Percentiles rank a stretch among this genome's conserved stretches.
These are phyloP conservation scores for Lates calcarifer DNA, from an alignment of 2,113 vertebrate genomes.

Conservation along the genomic window DNA sequence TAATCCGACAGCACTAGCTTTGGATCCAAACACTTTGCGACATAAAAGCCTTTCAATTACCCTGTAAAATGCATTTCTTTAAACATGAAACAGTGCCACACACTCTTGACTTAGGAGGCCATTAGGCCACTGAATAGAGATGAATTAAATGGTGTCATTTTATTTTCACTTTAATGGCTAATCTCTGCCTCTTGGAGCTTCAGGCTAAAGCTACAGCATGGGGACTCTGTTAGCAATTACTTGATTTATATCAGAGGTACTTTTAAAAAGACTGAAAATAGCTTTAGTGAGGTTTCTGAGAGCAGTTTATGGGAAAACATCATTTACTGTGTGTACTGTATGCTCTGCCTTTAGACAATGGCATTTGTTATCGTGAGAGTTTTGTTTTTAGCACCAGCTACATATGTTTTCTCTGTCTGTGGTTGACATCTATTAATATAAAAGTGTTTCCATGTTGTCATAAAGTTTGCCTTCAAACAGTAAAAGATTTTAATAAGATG, in stretches of 20 bases:
- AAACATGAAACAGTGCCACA: slow-evolving; percentile 33
- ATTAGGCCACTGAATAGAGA: slow-evolving; percentile 36
- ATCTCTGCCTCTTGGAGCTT: slow-evolving; percentile 27
- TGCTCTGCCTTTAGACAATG: slow-evolving; percentile 13
- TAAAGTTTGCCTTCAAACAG: slow-evolving; percentile 31
- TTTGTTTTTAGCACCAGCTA: slow-evolving; percentile 28
- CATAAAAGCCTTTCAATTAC: slow-evolving; percentile 59
- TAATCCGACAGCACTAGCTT: slow-evolving; percentile 39
- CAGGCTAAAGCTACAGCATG: slow-evolving; percentile 37
- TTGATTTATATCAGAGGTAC: slow-evolving; percentile 52
- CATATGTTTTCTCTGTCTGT: slow-evolving; percentile 33
- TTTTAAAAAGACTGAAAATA: slow-evolving; percentile 46
- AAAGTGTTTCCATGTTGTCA: slow-evolving; percentile 34
- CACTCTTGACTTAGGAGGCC: slow-evolving; percentile 2
- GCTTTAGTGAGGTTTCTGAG: slow-evolving; percentile 17
- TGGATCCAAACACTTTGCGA: slow-evolving; percentile 48
- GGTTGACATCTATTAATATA: slow-evolving; percentile 42
- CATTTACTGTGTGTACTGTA: slow-evolving; percentile 24
- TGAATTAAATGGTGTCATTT: slow-evolving; percentile 48
- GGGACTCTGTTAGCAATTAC: slow-evolving; percentile 58
- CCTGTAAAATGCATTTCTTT: slow-evolving; percentile 38
- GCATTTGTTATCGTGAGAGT: slow-evolving; percentile 22
- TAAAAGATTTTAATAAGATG: slow-evolving; percentile 6
- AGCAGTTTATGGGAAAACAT: slow-evolving; percentile 45
- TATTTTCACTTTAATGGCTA: slow-evolving; percentile 33